Evolutionary conservation across 2,888 invertebrate genomes (phyloP).

Genomic region (Apantesis nais): DNA sequence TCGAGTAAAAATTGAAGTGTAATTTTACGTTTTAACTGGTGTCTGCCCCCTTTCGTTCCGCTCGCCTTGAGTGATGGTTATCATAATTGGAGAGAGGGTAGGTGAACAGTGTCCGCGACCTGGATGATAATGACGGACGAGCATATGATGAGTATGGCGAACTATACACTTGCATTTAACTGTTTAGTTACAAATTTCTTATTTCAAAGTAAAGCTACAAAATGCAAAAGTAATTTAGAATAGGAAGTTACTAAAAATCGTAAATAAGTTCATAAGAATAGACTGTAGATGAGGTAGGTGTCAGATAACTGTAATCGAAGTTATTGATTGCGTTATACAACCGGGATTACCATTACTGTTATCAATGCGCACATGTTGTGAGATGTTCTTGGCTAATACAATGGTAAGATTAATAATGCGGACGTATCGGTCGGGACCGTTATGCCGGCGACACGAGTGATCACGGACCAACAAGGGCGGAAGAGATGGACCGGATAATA

Average conservation of each 20-base stretch:
- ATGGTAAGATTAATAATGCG: conserved; percentile 83
- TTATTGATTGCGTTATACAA: conserved; percentile 75
- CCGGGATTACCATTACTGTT: conserved; percentile 75
- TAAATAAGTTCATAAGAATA: conserved; percentile 11
- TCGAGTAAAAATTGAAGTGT: conserved; percentile 84
- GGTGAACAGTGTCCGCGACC: conserved; percentile 72
- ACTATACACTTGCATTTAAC: conserved; percentile 47
- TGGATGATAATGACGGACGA: conserved; percentile 72
- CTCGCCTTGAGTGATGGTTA: conserved; percentile 85
- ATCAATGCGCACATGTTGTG: conserved; percentile 79
- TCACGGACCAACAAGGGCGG: conserved; percentile 81
- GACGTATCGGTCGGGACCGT: conserved; percentile 74
- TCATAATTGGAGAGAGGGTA: conserved; percentile 84
- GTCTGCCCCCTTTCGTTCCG: conserved; percentile 85
- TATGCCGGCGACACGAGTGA: conserved; percentile 78
- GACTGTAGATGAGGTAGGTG: conserved; percentile 59
- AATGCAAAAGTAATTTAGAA: background rate
- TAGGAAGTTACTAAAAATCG: background rate
- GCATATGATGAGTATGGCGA: conserved; percentile 63
- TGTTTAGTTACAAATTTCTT: conserved; percentile 15
- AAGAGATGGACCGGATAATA: conserved; percentile 83
- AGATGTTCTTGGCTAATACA: conserved; percentile 78
- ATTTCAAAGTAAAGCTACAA: conserved; percentile 23
- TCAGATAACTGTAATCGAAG: conserved; percentile 70
- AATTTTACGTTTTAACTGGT: conserved; percentile 85